Percentiles rank a stretch among this genome's conserved stretches.
Conservation (phyloP, 2,113 vertebrate genomes). For the Salvator merianae region DNA sequence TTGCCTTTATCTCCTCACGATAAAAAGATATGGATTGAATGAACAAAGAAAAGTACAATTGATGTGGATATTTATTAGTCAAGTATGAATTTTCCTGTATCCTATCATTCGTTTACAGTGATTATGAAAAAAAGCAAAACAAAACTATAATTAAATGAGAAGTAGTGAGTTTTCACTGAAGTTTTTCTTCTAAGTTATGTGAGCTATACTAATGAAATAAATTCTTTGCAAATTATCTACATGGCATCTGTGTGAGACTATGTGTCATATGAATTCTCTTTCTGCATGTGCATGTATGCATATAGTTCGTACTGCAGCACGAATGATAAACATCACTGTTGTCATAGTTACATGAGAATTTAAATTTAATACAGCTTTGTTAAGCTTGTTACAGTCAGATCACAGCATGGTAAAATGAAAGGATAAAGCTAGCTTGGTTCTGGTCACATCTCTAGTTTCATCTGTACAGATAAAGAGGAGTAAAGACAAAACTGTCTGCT, state of each 20-base stretch:
- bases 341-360: neutral
- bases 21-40: neutral
- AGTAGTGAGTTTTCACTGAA: neutral
- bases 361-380: neutral
- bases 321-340: neutral
- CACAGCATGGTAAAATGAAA: neutral
- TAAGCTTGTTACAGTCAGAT: neutral
- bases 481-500: conserved; percentile 12
- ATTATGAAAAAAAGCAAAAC: neutral
- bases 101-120: conserved; percentile 1
- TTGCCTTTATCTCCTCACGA: neutral
- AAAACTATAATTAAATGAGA: neutral
- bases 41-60: neutral
- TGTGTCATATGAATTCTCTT: neutral
- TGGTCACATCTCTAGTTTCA: neutral
- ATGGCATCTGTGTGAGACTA: neutral
- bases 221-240: neutral
- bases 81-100: neutral
- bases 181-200: neutral
- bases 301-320: neutral
- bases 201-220: neutral
- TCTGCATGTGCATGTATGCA: neutral
- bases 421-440: neutral
- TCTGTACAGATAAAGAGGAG: neutral
- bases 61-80: neutral